Evolutionary conservation across 2,797 vertebrate species (phyloP).

Genomic region (Craterocephalus amniculus): DNA sequence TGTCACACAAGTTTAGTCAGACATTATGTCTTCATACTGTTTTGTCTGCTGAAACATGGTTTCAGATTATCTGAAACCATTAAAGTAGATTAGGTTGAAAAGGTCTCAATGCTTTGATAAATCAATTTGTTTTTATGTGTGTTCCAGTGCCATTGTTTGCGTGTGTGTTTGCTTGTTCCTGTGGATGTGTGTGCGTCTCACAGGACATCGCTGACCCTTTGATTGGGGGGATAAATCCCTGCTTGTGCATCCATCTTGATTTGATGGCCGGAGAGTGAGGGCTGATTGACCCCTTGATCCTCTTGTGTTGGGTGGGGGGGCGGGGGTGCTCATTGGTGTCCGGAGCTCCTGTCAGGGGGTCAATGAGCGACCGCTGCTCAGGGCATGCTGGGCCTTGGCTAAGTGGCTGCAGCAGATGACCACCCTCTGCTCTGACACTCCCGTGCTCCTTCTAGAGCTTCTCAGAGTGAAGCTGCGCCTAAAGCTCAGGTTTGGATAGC

Average conservation of each 20-base stretch:
- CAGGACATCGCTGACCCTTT: slow-evolving; percentile 71
- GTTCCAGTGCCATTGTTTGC: slow-evolving; percentile 21
- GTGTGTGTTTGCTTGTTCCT: slow-evolving; percentile 26
- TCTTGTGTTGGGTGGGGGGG: slow-evolving; percentile 54
- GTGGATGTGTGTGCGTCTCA: slow-evolving; percentile 38
- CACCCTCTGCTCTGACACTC: slow-evolving; percentile 69
- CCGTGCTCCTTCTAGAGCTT: slow-evolving; percentile 72
- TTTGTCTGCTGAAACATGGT: slow-evolving; percentile 23
- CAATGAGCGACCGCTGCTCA: slow-evolving; percentile 94
- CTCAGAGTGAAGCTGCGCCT: slow-evolving; percentile 80
- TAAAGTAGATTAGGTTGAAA: slow-evolving; percentile 56
- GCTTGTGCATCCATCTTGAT: slow-evolving; percentile 90
- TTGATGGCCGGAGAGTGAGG: slow-evolving; percentile 87
- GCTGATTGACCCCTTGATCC: slow-evolving; percentile 93
- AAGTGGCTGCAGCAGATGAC: slow-evolving; percentile 80
- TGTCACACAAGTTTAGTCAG: slow-evolving; percentile 13
- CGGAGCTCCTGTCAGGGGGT: slow-evolving; percentile 86
- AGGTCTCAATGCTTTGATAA: slow-evolving; percentile 57
- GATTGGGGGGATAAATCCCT: slow-evolving; percentile 81
- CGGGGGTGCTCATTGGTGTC: slow-evolving; percentile 83
- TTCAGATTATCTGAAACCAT: slow-evolving; percentile 34
- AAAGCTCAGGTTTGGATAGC: slow-evolving; percentile 90
- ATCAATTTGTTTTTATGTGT: slow-evolving; percentile 67
- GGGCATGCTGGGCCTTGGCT: slow-evolving; percentile 82
- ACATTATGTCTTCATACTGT: slow-evolving; percentile 41